Evolutionary conservation across 2,888 invertebrate species (phyloP).

Genomic region (Encarsia formosa): DNA sequence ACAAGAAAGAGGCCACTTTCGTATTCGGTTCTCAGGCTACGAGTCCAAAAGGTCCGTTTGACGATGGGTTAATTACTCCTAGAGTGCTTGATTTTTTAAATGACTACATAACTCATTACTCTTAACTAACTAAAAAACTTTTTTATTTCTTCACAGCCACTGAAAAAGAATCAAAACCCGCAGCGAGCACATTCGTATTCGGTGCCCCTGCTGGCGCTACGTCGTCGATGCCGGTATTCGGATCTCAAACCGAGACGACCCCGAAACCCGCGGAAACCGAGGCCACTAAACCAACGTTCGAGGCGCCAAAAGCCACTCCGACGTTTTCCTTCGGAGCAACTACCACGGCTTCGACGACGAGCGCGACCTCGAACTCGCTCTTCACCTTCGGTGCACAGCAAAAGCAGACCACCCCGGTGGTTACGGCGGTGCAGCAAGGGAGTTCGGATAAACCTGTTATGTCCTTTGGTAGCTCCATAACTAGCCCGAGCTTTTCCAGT

Average conservation of each 20-base stretch:
- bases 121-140: neutral
- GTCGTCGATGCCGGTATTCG: neutral
- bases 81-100: neutral
- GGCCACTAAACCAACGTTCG: neutral
- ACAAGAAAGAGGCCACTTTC: conserved; percentile 7
- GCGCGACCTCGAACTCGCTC: neutral
- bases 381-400: conserved; percentile 12
- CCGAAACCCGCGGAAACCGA: neutral
- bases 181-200: conserved; percentile 1
- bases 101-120: neutral
- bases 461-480: conserved; percentile 20
- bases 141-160: neutral
- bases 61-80: no score
- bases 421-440: neutral
- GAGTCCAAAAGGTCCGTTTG: conserved; percentile 13
- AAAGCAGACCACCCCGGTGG: neutral
- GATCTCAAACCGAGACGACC: neutral
- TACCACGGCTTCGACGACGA: conserved; percentile 12
- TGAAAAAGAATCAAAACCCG: conserved; percentile 1
- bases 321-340: conserved; percentile 17
- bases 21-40: conserved; percentile 29
- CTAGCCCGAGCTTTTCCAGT: no score
- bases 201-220: neutral
- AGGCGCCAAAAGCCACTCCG: conserved; percentile 8
- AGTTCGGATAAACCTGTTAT: conserved; percentile 16